Evolutionary conservation across 2,888 invertebrate genomes (phyloP).

Genomic region (Agonopterix arenella): DNA sequence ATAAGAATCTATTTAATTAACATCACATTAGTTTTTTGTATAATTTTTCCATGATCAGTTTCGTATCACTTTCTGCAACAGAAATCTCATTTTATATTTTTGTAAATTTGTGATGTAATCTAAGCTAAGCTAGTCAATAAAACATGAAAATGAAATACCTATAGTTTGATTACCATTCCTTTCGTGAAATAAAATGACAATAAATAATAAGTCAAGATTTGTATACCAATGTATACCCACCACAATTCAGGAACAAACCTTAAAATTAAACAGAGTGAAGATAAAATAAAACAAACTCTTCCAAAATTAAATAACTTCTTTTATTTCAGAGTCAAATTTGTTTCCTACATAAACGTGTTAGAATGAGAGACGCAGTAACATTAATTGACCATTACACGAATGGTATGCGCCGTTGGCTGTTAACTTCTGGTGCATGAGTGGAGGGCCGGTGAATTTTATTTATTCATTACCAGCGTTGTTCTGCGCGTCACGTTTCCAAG

Average conservation of each 20-base stretch:
- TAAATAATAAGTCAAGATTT: too few species aligned
- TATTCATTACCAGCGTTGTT: constrained; percentile 18
- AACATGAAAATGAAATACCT: constrained; percentile 16
- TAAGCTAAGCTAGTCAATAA: constrained; percentile 61
- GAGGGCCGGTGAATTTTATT: constrained; percentile 37
- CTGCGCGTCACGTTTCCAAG: constrained; percentile 27
- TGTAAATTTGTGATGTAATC: constrained; percentile 48
- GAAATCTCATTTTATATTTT: constrained; percentile 47
- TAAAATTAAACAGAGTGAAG: neutral
- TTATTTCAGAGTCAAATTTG: constrained; percentile 77
- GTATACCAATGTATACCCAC: too few species aligned
- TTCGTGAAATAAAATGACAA: too few species aligned
- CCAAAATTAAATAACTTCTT: constrained; percentile 77
- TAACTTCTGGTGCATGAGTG: constrained; percentile 57
- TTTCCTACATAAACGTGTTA: constrained; percentile 76
- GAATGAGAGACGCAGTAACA: constrained; percentile 68
- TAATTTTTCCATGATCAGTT: too few species aligned
- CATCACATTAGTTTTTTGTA: constrained; percentile 26
- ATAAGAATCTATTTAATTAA: constrained; percentile 17
- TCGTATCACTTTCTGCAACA: neutral
- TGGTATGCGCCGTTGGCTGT: constrained; percentile 59
- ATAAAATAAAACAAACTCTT: constrained; percentile 61
- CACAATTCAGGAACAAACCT: too few species aligned
- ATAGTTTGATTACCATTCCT: too few species aligned
- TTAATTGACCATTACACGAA: constrained; percentile 69